Percentiles rank a stretch among this genome's conserved stretches.
Evolutionary conservation across 2,888 invertebrate species (phyloP).

Genomic region (Cryptocheilus praepositus): DNA sequence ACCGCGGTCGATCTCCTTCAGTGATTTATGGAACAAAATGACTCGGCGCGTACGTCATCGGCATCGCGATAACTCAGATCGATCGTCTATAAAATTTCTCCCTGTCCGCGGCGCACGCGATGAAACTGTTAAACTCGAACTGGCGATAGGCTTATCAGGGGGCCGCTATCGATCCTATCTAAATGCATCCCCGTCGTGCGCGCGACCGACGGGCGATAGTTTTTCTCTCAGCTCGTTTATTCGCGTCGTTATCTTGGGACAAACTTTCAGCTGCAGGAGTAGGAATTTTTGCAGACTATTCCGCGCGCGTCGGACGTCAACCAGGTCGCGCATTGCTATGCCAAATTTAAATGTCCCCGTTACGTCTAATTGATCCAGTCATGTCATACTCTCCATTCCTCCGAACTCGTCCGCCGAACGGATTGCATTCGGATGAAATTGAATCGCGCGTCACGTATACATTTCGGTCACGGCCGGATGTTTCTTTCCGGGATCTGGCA

Average conservation of each 20-base stretch:
- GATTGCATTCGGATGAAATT: too few relatives aligned
- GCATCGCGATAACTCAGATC: constrained; percentile 11
- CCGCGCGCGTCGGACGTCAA: too few relatives aligned
- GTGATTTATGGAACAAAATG: background rate
- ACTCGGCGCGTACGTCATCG: background rate
- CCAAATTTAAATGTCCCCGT: too few relatives aligned
- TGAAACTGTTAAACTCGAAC: constrained; percentile 18
- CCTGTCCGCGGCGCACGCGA: constrained; percentile 1
- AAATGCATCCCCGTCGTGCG: background rate
- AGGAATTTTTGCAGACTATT: too few relatives aligned
- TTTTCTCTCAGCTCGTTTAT: background rate
- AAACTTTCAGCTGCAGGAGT: background rate
- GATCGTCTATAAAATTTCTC: constrained; percentile 13
- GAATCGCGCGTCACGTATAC: too few relatives aligned
- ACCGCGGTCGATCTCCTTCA: background rate
- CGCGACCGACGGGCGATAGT: background rate
- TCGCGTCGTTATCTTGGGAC: background rate
- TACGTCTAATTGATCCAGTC: too few relatives aligned
- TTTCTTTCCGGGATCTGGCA: too few relatives aligned
- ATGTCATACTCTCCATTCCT: too few relatives aligned
- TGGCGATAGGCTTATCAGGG: constrained; percentile 10
- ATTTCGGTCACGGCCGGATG: too few relatives aligned
- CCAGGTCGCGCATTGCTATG: too few relatives aligned
- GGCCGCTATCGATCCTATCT: constrained; percentile 6
- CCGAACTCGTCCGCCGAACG: too few relatives aligned